Conservation (phyloP, 2,113 vertebrate genomes). For the Ancistrus triradiatus region DNA sequence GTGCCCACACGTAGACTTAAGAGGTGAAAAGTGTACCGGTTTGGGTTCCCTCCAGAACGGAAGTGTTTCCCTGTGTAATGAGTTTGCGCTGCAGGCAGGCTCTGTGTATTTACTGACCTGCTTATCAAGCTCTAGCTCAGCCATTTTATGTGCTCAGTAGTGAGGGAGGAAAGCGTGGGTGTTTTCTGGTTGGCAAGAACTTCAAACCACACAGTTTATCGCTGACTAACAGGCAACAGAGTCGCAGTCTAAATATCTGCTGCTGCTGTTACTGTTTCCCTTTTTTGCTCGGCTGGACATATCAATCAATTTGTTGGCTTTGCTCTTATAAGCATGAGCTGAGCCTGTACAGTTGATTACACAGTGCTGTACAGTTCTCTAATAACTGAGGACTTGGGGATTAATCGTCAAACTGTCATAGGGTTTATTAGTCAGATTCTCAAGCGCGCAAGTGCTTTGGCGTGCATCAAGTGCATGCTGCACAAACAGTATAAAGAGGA, state of each 20-base stretch:
- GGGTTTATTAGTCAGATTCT: too few species aligned
- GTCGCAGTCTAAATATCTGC: neutral
- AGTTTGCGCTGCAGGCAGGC: neutral
- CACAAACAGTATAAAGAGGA: too few species aligned
- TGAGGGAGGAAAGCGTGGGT: constrained; percentile 32
- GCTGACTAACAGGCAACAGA: neutral
- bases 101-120: constrained; percentile 14
- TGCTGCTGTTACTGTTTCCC: constrained; percentile 10
- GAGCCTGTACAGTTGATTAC: too few species aligned
- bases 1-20: too few species aligned
- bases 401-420: too few species aligned
- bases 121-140: constrained; percentile 8
- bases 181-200: constrained; percentile 28
- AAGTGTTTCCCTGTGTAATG: constrained; percentile 13
- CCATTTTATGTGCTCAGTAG: neutral
- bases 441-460: too few species aligned
- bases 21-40: neutral
- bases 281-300: neutral
- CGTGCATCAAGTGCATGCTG: too few species aligned
- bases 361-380: too few species aligned
- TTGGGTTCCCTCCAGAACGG: neutral
- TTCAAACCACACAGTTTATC: constrained; percentile 35
- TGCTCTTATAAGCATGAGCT: too few species aligned
- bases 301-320: too few species aligned
- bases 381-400: too few species aligned